Base-by-base conservation (phyloP, 2,797 vertebrate species). In the Periophthalmus magnuspinnatus region DNA sequence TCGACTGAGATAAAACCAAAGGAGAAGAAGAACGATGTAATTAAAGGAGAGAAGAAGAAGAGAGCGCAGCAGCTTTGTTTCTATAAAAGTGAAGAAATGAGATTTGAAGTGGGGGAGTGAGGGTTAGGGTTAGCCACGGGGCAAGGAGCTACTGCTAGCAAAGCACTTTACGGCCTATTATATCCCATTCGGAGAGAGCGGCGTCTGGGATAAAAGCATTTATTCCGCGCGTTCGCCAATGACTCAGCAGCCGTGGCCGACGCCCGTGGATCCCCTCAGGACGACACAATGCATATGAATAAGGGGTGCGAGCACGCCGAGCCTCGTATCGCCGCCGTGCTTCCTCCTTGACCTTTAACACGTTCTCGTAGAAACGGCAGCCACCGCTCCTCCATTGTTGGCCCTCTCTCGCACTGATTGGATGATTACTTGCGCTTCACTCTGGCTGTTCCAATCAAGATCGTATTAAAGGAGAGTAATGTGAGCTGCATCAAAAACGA, bases 141-240 rank as follows among this genome's bases (percentile, higher is more conserved):
- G 89, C 88, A 81, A 81, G 82, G 79, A 77, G 85, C 83, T 79
- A 68, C 83, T 82, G 85, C 87, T 84, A 84, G 83, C 88, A 77
- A 82, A 90, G 87, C 87, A 90, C 87, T 92, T 90, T 90, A 84
- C 71, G 67, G 84, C 82, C 84, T 79, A 91, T 92, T 90, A 91
- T 89, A 88, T 89, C 90, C 89, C 86, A 86, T 88, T 90, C 84
- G 89, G 87, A 90, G 85, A 82, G 83, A 87, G 84, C 76, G 87
- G 88, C 87, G 82, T 90, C 87, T 81, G 78, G 81, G 81, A 89
- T 90, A 88, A 90, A 91, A 89, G 89, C 89, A 89, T 91, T 91
- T 85, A 85, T 87, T 83, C 89, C 83, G 77, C 52, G 82, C 38
- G 81, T 84, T 85, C 67, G 74, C 59, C 83, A 84, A 83, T 92